Evolutionary conservation across 2,888 invertebrate genomes (phyloP), one percentile per base, ranked within the genome.

Genomic region (Morpho deidamia): DNA sequence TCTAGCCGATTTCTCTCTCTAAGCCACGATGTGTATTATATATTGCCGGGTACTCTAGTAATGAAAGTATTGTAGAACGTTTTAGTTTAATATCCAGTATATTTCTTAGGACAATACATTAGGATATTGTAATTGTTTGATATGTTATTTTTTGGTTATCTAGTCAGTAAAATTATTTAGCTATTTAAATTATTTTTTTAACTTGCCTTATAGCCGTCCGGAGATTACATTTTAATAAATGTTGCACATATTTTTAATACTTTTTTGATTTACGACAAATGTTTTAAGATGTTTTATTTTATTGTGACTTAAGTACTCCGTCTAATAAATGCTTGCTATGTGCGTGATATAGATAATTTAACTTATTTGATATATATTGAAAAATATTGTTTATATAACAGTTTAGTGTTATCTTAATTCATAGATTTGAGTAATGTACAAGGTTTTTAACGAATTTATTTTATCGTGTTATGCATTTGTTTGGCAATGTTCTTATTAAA

Each of bases 271-370:
- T 50, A 40, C 47, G 50, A 23, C 35, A 32, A 43, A 45, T 51
- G 12, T 41, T 23, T 41, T 23, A 33, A 7, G 11, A 40, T 33
- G n/a, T 23, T 23, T 33, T 47, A 34, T 47, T 9, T 9, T 39
- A 40, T 47, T 8, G 2, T 40, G 11, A 33, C 40, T 41, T 39
- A 41, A 40, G 8, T 38, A 49, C 49, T 58, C 58, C 58, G 49
- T 58, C 55, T 58, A 46, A 38, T 40, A 11, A 38, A 53, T 57
- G 50, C 53, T 56, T 56, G 51, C 54, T 54, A 33, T 51, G 51
- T 47, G 35, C 41, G 46, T 51, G 42, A 39, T 37, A 49, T 39
- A 11, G 35, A 33, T 39, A 12, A 34, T 38, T 35, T 35, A 43
- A 34, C 14, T 47, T 39, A 47, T 32, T 38, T 39, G 32, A 12